These are phyloP conservation scores for Rhynchomys soricoides DNA, from an alignment of 2,113 vertebrate genomes.

Conservation along the genomic window DNA sequence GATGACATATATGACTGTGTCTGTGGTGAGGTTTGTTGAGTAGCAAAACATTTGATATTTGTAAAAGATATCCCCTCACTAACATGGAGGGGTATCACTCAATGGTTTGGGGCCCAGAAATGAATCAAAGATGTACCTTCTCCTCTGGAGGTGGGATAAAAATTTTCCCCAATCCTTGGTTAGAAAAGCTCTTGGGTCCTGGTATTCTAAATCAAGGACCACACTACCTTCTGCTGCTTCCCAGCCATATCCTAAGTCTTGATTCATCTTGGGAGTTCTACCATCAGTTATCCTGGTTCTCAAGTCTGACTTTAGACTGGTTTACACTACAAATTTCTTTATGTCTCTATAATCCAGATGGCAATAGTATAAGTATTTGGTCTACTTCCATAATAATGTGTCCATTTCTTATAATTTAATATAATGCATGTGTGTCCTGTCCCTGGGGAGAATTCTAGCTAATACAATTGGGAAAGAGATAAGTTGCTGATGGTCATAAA, in stretches of 20 bases:
- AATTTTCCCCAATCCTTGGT: not conserved
- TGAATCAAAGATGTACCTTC: not conserved
- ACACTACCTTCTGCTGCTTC: not conserved
- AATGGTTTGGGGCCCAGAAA: too few relatives aligned
- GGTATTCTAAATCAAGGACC: not conserved
- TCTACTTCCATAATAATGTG: not conserved
- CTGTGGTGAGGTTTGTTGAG: not conserved
- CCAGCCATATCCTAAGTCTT: fast-evolving
- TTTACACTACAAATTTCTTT: not conserved
- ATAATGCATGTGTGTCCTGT: not conserved
- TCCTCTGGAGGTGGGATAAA: not conserved
- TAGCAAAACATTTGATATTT: not conserved
- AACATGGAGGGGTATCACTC: not conserved
- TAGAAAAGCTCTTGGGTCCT: not conserved
- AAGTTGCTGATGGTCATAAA: not conserved
- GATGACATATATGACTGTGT: not conserved
- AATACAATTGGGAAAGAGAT: not conserved
- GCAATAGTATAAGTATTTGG: not conserved
- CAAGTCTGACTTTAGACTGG: not conserved
- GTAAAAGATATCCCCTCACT: not conserved
- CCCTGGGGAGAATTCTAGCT: not conserved
- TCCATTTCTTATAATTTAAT: not conserved
- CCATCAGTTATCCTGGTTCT: not conserved
- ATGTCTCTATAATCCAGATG: not conserved
- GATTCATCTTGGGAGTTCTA: not conserved